These are phyloP conservation scores for Thecocarcelia acutangulata DNA, from an alignment of 2,888 invertebrate genomes.

Conservation along the genomic window DNA sequence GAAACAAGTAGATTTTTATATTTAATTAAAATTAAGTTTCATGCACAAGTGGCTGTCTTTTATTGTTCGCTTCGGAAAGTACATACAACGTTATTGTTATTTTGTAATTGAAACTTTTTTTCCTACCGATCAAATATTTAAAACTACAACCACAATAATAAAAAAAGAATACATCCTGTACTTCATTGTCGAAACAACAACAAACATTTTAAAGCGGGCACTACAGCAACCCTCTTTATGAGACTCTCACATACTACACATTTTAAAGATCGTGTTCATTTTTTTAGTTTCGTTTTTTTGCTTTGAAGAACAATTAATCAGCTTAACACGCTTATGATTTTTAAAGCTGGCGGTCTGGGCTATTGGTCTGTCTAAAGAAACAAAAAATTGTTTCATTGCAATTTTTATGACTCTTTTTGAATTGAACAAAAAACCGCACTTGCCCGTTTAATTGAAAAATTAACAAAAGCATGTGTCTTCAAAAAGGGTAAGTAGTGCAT, in stretches of 20 bases:
- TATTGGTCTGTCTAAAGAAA: background rate
- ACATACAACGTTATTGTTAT: constrained; percentile 13
- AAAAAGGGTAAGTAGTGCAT: background rate
- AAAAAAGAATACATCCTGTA: constrained; percentile 59
- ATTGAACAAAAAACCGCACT: constrained; percentile 43
- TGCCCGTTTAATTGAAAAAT: constrained; percentile 56
- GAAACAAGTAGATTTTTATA: constrained; percentile 47
- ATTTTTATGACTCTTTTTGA: constrained; percentile 3
- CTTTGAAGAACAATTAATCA: constrained; percentile 68
- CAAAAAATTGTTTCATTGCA: constrained; percentile 9
- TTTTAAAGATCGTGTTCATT: constrained; percentile 13
- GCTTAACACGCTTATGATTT: constrained; percentile 69
- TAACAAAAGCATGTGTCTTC: constrained; percentile 36
- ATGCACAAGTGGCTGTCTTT: constrained; percentile 53
- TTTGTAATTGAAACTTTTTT: constrained; percentile 67
- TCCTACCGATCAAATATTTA: constrained; percentile 57
- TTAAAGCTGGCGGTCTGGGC: constrained; percentile 1
- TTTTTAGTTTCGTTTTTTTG: constrained; percentile 39
- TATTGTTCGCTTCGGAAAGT: background rate
- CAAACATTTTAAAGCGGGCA: constrained; percentile 11
- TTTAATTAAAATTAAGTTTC: constrained; percentile 49
- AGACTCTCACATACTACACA: background rate
- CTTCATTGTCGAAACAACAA: constrained; percentile 23
- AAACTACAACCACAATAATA: constrained; percentile 58
- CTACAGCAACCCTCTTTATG: constrained; percentile 30